Evolutionary conservation across 2,888 invertebrate genomes (phyloP), one percentile per base, ranked within the genome.

Genomic region (Fabriciana adippe): DNA sequence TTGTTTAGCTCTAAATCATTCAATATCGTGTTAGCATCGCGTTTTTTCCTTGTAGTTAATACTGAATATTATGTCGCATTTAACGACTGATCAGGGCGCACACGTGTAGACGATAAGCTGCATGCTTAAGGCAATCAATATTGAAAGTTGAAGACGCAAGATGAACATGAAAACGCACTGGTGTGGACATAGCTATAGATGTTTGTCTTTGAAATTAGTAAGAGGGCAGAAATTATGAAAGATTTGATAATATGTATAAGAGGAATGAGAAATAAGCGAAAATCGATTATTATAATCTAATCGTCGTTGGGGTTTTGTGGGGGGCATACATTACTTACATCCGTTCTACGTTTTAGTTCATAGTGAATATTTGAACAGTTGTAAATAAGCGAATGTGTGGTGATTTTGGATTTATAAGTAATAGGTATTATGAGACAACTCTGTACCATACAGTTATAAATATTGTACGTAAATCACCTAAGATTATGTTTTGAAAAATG

Each of bases 341-440:
- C 48, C 51, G 41, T 45, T 57, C 18, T 35, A 15, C 21, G n/a
- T 59, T 48, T 31, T 26, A 15, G 6, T 18, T 48, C n/a, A 21
- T 48, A 48, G 26, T 59, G 0, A 26, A 47, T 21, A 26, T 47
- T 26, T 8, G 3, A 59, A 59, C 48, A 48, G 35, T 41, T 59
- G 59, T 59, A 59, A 48, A 59, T 59, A 59, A 59, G 1, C 2
- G 35, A 59, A 47, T 57, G 57, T 47, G 59, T 3, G 15, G 21
- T 11, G 35, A 11, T 41, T 35, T 41, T 41, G 18, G 13, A 45
- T 26, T 26, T 13, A 83, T 82, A 83, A 79, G 81, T 41, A 83
- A 81, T 84, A 83, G 81, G 79, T 83, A 84, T 80, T 84, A 82
- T 83, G 92, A 91, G 91, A 92, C 92, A 89, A 87, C 79, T 76